A percentile compares a stretch with the other conserved stretches of the same genome.
Conservation (phyloP, 2,797 vertebrate species). For the Pterois miles region DNA sequence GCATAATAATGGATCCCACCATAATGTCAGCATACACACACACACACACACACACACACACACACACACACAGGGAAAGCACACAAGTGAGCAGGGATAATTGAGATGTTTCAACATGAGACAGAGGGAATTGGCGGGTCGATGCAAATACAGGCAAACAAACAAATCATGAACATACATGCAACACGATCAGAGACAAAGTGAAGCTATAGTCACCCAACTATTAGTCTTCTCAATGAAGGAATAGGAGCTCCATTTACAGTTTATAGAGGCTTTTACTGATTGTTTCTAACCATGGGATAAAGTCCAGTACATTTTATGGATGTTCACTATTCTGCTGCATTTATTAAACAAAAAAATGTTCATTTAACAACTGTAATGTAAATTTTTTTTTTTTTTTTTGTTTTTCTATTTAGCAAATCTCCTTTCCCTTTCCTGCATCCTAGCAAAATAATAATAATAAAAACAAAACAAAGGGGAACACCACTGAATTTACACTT, state of each 20-base stretch:
- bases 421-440: background rate
- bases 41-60: background rate
- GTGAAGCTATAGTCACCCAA: background rate
- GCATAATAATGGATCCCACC: constrained; percentile 54
- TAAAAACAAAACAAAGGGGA: background rate
- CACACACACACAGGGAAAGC: constrained; percentile 17
- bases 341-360: background rate
- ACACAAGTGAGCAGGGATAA: constrained; percentile 39
- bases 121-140: constrained; percentile 9
- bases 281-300: background rate
- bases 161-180: constrained; percentile 22
- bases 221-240: constrained; percentile 2
- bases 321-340: background rate
- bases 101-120: constrained; percentile 55
- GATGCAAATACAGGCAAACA: constrained; percentile 34
- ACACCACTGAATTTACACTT: background rate
- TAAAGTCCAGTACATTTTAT: background rate
- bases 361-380: background rate
- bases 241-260: constrained; percentile 10
- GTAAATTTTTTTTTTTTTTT: background rate
- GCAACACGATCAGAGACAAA: background rate
- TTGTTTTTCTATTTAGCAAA: background rate
- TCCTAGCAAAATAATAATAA: background rate
- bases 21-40: constrained; percentile 24
- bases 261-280: constrained; percentile 30